Conservation (phyloP, 2,888 invertebrate species). For the Noctua fimbriata region DNA sequence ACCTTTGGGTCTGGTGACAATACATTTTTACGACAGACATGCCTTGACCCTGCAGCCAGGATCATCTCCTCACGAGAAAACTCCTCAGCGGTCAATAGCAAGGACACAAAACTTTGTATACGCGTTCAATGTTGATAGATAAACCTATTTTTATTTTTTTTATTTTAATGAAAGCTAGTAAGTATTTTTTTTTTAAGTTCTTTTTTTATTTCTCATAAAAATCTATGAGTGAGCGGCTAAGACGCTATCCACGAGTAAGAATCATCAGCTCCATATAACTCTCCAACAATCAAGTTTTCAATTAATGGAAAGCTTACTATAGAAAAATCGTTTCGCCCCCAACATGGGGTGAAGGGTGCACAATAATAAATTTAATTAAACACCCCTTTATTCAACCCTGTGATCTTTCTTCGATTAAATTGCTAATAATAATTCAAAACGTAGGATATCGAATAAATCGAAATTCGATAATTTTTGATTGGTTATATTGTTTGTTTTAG, state of each 20-base stretch:
- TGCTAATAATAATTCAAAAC: slow-evolving; percentile 60
- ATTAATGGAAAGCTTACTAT: slow-evolving; percentile 73
- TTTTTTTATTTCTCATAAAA: neutral
- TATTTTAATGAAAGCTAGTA: too few species aligned
- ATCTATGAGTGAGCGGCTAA: neutral
- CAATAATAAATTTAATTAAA: slow-evolving; percentile 74
- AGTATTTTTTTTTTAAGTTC: too few species aligned
- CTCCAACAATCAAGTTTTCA: slow-evolving; percentile 67
- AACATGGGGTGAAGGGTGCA: slow-evolving; percentile 45
- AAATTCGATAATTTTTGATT: slow-evolving; percentile 72
- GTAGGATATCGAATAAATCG: slow-evolving; percentile 61
- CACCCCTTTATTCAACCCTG: slow-evolving; percentile 63
- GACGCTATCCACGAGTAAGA: neutral
- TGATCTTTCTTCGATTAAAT: slow-evolving; percentile 71
- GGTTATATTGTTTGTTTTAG: slow-evolving; percentile 44
- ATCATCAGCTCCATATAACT: slow-evolving; percentile 64
- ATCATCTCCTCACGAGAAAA: too few species aligned
- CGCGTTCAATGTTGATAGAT: too few species aligned
- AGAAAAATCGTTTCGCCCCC: slow-evolving; percentile 70
- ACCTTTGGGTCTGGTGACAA: too few species aligned
- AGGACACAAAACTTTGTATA: too few species aligned
- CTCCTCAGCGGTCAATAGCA: too few species aligned
- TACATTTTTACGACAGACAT: too few species aligned
- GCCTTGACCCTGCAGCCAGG: too few species aligned
- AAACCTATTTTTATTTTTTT: too few species aligned